A percentile compares a stretch with the other conserved stretches of the same genome.
Conservation (phyloP, 2,888 invertebrate species). For the Celastrina argiolus region DNA sequence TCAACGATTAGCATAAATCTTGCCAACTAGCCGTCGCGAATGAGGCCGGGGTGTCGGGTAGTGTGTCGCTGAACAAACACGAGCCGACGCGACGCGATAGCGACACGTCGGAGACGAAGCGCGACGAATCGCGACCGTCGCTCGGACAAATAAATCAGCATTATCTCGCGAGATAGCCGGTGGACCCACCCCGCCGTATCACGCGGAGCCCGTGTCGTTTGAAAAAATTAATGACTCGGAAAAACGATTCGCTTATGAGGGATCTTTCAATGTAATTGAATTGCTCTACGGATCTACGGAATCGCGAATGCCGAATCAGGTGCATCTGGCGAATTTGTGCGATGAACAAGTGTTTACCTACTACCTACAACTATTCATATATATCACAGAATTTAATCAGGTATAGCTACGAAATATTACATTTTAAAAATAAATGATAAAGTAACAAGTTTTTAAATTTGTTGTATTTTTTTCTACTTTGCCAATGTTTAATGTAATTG, state of each 20-base stretch:
- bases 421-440: too few species aligned
- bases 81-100: constrained; percentile 46
- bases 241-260: constrained; percentile 79
- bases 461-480: too few species aligned
- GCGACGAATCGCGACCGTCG: constrained; percentile 74
- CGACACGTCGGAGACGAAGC: constrained; percentile 48
- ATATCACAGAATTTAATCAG: too few species aligned
- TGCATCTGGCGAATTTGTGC: constrained; percentile 34
- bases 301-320: constrained; percentile 53
- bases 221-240: constrained; percentile 78
- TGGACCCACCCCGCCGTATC: constrained; percentile 57
- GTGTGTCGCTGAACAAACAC: constrained; percentile 51
- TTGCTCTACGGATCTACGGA: constrained; percentile 68
- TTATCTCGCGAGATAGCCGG: constrained; percentile 78
- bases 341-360: background rate
- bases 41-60: constrained; percentile 45
- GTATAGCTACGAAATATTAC: too few species aligned
- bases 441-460: too few species aligned
- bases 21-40: constrained; percentile 75
- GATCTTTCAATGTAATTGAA: constrained; percentile 78
- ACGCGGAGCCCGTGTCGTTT: constrained; percentile 73
- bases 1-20: constrained; percentile 77
- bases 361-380: background rate
- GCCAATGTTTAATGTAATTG: too few species aligned
- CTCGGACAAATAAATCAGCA: constrained; percentile 75